Evolutionary conservation across 2,888 invertebrate species (phyloP).

Genomic region (Troides oblongomaculatus): DNA sequence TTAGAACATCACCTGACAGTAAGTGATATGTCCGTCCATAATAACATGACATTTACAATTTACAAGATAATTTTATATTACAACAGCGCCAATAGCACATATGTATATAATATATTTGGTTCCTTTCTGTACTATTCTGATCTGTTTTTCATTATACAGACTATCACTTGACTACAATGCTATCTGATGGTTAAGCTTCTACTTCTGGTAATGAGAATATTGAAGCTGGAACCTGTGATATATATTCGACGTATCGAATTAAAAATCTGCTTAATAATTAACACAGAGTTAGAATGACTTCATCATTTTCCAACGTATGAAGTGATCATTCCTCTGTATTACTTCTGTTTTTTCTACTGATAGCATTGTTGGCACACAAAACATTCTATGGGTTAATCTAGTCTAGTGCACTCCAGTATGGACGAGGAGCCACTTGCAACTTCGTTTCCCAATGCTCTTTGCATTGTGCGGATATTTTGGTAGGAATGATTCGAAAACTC

Average conservation of each 20-base stretch:
- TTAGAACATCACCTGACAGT: too few species aligned
- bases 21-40: too few species aligned
- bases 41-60: too few species aligned
- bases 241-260: not conserved
- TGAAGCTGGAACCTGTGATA: too few species aligned
- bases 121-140: too few species aligned
- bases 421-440: conserved; percentile 19
- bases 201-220: too few species aligned
- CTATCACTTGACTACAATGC: too few species aligned
- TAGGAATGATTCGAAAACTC: not conserved
- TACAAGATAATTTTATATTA: too few species aligned
- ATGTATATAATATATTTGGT: too few species aligned
- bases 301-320: not conserved
- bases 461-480: conserved; percentile 7
- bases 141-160: too few species aligned
- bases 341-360: conserved; percentile 1
- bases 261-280: not conserved
- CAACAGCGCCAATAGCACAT: too few species aligned
- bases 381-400: conserved; percentile 22
- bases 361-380: conserved; percentile 20
- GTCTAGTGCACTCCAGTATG: conserved; percentile 25
- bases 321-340: not conserved
- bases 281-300: not conserved
- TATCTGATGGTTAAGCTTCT: too few species aligned
- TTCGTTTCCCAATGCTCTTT: conserved; percentile 19